Evolutionary conservation across 2,797 vertebrate species (phyloP), one percentile per base, ranked within the genome.

Genomic region (Thamnophis elegans): DNA sequence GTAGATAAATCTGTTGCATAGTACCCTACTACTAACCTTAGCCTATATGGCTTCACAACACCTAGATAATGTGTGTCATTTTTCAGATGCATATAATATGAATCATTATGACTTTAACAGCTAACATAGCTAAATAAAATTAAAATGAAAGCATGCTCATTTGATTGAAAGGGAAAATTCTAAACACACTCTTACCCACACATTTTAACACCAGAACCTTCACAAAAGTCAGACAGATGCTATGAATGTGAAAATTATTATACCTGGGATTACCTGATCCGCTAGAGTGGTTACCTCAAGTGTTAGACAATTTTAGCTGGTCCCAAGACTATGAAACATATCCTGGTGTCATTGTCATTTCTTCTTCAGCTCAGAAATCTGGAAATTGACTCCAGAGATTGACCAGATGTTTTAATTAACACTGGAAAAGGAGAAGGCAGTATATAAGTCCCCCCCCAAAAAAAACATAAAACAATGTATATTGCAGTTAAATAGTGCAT

Each of bases 321-420:
- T 58, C 42, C 28, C 42, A 89, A 53, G 55, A 62, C 56, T 88
- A 78, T 60, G 22, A 82, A 53, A 56, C 82, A 55, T 6, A 60
- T 87, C 82, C 47, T 88, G 55, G 28, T 82, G 47, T 73, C 68
- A 91, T 91, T 93, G 85, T 62, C 65, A 93, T 55, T 56, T 60
- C 32, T 82, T 91, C 92, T 90, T 91, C 89, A 42, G 85, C 91
- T 91, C 0, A 0, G 93, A 92, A 93, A 92, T 65, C 56, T 56
- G 91, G 92, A 59, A 92, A 94, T 89, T 58, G 0, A 0, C 88
- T 58, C 73, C 56, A 90, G 90, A 93, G 92, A 92, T 56, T 86
- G 87, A 92, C 89, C 94, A 93, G 95, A 91, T 93, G n/a, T 95
- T 94, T 93, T 96, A 92, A 95, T 93, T 92, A 89, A 92, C 88